Evolutionary conservation across 1,140 invertebrate genomes (phyloP).

Genomic region (Leptopilina clavipes): DNA sequence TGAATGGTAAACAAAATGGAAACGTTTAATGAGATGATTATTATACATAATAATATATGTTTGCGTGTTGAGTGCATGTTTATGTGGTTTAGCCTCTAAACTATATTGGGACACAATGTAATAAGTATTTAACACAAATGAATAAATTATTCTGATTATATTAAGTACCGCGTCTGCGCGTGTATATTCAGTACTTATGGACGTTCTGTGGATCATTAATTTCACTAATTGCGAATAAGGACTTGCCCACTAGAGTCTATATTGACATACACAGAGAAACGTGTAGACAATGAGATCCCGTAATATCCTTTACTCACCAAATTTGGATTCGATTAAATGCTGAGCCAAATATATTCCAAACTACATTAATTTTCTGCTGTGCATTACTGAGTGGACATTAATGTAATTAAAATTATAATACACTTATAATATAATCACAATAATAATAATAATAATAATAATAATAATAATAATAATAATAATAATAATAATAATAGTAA

Average conservation of each 20-base stretch:
- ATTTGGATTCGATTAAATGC: not conserved
- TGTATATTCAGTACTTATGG: not conserved
- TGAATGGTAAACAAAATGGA: not conserved
- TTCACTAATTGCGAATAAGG: slow-evolving; percentile 26
- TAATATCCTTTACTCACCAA: slow-evolving; percentile 7
- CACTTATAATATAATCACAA: no score
- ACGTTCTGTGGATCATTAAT: slow-evolving; percentile 25
- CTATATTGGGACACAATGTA: slow-evolving; percentile 1
- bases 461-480: no score
- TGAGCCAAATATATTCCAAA: not conserved
- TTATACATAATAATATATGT: no score
- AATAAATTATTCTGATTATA: slow-evolving; percentile 21
- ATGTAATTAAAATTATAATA: no score
- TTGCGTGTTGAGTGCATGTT: not conserved
- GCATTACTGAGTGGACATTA: no score
- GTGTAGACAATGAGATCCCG: not conserved
- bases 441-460: no score
- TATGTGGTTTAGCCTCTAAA: not conserved
- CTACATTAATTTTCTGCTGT: no score
- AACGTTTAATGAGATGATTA: slow-evolving; percentile 29
- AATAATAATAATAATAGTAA: no score
- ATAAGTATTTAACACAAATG: slow-evolving; percentile 34
- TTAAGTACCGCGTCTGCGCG: slow-evolving; percentile 15
- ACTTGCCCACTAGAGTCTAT: slow-evolving; percentile 23
- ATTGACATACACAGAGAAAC: not conserved